Conservation (phyloP, 2,888 invertebrate genomes). For the Calliopum simillimum region DNA sequence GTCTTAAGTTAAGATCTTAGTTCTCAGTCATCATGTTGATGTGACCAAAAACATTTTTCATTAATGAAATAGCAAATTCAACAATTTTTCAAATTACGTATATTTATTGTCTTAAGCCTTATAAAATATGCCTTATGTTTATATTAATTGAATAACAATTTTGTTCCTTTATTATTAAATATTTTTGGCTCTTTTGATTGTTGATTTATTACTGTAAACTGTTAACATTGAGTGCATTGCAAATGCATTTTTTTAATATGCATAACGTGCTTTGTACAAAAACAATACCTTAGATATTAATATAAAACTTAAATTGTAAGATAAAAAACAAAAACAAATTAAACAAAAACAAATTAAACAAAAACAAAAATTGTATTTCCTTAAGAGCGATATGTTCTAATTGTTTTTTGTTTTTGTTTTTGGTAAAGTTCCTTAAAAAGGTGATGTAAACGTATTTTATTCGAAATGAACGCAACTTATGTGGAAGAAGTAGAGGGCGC, state of each 20-base stretch:
- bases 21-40: conserved; percentile 20
- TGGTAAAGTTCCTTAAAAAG: conserved; percentile 13
- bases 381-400: neutral
- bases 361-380: neutral
- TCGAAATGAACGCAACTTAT: conserved; percentile 34
- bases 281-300: conserved; percentile 9
- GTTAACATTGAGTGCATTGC: too few relatives aligned
- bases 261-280: conserved; percentile 23
- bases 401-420: neutral
- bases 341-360: neutral
- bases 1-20: neutral
- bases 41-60: conserved; percentile 5
- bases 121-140: conserved; percentile 11
- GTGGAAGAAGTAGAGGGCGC: conserved; percentile 65
- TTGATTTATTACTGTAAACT: neutral
- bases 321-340: neutral
- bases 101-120: conserved; percentile 4
- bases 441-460: neutral
- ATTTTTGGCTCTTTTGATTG: conserved; percentile 7
- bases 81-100: neutral
- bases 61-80: neutral
- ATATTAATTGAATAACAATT: conserved; percentile 5
- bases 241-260: neutral
- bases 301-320: neutral
- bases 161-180: neutral